Conservation (phyloP, 2,797 vertebrate genomes). For the Aulostomus chinensis region DNA sequence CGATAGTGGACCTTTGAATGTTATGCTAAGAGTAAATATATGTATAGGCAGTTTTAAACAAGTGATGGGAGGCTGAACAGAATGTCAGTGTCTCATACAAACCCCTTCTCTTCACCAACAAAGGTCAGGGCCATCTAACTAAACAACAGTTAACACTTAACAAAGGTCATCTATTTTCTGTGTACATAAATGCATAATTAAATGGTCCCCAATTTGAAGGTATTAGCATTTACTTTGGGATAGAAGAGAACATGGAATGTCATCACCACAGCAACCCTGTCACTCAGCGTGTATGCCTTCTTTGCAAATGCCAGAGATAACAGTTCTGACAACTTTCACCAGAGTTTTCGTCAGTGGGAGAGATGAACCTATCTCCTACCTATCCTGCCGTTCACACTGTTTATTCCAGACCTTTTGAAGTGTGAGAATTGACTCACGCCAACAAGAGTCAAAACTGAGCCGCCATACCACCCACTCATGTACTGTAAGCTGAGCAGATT, state of each 20-base stretch:
- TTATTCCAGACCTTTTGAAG: slow-evolving; percentile 58
- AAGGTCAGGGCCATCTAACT: slow-evolving; percentile 58
- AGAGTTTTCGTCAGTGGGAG: slow-evolving; percentile 27
- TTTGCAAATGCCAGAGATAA: slow-evolving; percentile 53
- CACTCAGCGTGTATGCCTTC: slow-evolving; percentile 28
- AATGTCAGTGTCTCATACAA: too few species aligned
- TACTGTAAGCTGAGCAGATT: slow-evolving; percentile 29
- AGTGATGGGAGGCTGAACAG: too few species aligned
- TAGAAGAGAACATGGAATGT: slow-evolving; percentile 33
- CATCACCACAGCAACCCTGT: slow-evolving; percentile 52
- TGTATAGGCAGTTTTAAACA: too few species aligned
- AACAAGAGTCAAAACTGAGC: slow-evolving; percentile 43
- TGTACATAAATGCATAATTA: slow-evolving; percentile 56
- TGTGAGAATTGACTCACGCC: slow-evolving; percentile 59
- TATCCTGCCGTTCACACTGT: slow-evolving; percentile 31
- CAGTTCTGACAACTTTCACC: slow-evolving; percentile 41
- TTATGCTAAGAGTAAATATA: not conserved
- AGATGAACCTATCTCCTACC: slow-evolving; percentile 9
- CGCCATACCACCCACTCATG: slow-evolving; percentile 32
- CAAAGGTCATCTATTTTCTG: slow-evolving; percentile 55
- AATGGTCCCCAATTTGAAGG: slow-evolving; percentile 46
- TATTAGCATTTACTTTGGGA: slow-evolving; percentile 36
- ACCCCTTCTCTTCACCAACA: slow-evolving; percentile 15
- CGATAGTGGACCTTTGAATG: too few species aligned
- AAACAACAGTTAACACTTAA: slow-evolving; percentile 39